Percentiles rank a stretch among this genome's conserved stretches.
Evolutionary conservation across 2,888 invertebrate species (phyloP).

Genomic region (Calameuta idolon): DNA sequence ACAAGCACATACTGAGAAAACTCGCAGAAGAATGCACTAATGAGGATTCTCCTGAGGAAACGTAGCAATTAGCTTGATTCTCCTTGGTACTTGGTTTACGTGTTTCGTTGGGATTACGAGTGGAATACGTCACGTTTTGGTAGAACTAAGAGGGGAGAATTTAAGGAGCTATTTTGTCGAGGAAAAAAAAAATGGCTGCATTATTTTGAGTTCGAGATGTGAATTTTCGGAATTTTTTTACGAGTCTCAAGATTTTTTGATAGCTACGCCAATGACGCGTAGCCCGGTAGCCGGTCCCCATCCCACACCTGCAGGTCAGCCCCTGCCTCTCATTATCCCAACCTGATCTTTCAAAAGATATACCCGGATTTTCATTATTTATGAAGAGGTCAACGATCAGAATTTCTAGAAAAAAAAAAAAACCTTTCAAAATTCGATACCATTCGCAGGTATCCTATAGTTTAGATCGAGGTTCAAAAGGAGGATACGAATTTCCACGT

Average conservation of each 20-base stretch:
- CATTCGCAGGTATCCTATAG: background rate
- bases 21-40: slow-evolving; percentile 47
- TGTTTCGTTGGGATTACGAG: background rate
- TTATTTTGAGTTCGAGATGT: background rate
- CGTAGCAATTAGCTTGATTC: background rate
- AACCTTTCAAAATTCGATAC: slow-evolving; percentile 17
- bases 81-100: background rate
- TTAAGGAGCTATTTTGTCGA: background rate
- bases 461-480: background rate
- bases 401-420: slow-evolving; percentile 34
- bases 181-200: background rate
- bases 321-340: slow-evolving; percentile 65
- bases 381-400: slow-evolving; percentile 61
- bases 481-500: background rate
- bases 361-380: slow-evolving; percentile 63
- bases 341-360: slow-evolving; percentile 65
- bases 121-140: background rate
- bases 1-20: slow-evolving; percentile 17
- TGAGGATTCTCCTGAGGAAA: slow-evolving; percentile 45
- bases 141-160: background rate
- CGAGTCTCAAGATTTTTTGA: slow-evolving; percentile 36
- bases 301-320: slow-evolving; percentile 64
- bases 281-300: slow-evolving; percentile 63
- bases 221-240: background rate
- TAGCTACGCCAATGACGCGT: slow-evolving; percentile 62